Evolutionary conservation across 2,797 vertebrate species (phyloP).

Genomic region (Synanceia verrucosa): DNA sequence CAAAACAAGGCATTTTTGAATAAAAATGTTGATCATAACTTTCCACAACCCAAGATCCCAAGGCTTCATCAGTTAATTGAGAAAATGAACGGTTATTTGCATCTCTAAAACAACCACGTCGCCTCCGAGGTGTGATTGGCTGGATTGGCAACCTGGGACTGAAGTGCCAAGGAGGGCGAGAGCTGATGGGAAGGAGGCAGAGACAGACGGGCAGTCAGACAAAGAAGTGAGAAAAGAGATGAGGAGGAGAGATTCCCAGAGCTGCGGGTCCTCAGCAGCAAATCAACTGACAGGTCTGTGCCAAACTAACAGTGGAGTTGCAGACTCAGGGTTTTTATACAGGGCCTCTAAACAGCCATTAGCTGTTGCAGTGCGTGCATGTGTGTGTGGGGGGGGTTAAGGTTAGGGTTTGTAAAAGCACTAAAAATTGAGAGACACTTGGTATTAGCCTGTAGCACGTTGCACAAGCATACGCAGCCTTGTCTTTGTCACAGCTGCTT

Average conservation of each 20-base stretch:
- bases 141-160: conserved; percentile 20
- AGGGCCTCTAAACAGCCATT: conserved; percentile 71
- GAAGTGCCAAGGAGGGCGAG: conserved; percentile 35
- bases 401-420: conserved; percentile 54
- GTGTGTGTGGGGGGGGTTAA: conserved; percentile 35
- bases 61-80: not conserved
- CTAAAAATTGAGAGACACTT: conserved; percentile 48
- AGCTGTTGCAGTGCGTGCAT: conserved; percentile 48
- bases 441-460: conserved; percentile 47
- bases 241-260: conserved; percentile 65
- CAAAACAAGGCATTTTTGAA: not conserved
- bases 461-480: conserved; percentile 44
- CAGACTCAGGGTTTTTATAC: conserved; percentile 70
- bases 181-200: conserved; percentile 59
- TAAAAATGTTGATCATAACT: too few species aligned
- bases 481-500: conserved; percentile 60
- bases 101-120: not conserved
- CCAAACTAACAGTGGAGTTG: conserved; percentile 73
- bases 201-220: conserved; percentile 59
- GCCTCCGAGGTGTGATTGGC: not conserved
- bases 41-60: too few species aligned
- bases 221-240: conserved; percentile 63
- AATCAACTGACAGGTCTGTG: conserved; percentile 69
- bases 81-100: not conserved
- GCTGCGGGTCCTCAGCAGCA: conserved; percentile 68